Evolutionary conservation across 2,797 vertebrate species (phyloP), one percentile per base, ranked within the genome.

Genomic region (Graptemys geographica): DNA sequence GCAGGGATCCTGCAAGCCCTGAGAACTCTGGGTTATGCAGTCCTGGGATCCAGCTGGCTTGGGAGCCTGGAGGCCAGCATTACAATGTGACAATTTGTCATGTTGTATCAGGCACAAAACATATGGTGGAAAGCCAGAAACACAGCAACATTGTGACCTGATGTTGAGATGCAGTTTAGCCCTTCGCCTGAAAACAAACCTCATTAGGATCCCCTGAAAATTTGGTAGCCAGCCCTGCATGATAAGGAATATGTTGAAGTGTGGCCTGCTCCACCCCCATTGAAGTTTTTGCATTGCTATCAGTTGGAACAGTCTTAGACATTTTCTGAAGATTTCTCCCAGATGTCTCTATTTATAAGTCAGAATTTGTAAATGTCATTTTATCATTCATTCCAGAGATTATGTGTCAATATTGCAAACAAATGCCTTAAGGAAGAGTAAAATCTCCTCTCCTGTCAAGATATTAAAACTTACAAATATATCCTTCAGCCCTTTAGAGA

Each of bases 381-480:
- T 96, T 92, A 81, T 95, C 81, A 88, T 92, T 95, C 87, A 91
- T 62, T 47, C 21, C 16, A 2, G 27, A 28, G 8, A 89, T 94
- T 95, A 94, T 87, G 16, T 94, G 82, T 87, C 89, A 86, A 57
- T 53, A 49, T 79, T 89, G 90, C 78, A 96, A 96, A 92, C 10
- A 97, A 89, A 95, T 57, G 83, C 85, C 85, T 56, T 31, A 84
- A 95, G 65, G 65, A 97, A 90, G 88, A 96, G 57, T 81, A 89
- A 92, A 93, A 86, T 90, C 84, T 94, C 31, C 84, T 94, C 49
- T 90, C 96, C 92, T 90, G 28, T 83, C 86, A 93, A 84, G 49
- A 93, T 87, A 91, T 84, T 95, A 96, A 90, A n/a, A 87, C 96
- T 90, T 97, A 94, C n/a, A 95, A 93, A 95, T 94, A 97, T 94